Conservation (phyloP, 1,140 invertebrate species). For the Plectrocnemia conspersa region DNA sequence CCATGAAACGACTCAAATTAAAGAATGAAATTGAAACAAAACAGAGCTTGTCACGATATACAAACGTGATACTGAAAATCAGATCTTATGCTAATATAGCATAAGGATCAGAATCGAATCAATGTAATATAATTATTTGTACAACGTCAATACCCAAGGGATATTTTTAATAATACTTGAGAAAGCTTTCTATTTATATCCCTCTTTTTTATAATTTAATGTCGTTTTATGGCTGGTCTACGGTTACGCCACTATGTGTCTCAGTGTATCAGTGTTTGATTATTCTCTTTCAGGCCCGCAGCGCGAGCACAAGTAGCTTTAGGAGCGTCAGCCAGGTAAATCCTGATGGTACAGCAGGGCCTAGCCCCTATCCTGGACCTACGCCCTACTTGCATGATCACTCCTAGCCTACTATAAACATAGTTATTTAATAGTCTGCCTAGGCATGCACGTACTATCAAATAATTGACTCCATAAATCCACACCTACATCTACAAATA, state of each 20-base stretch:
- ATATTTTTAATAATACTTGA: too few relatives aligned
- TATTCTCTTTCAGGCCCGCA: conserved; percentile 69
- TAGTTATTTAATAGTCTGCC: conserved; percentile 2
- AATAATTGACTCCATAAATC: neutral
- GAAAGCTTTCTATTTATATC: too few relatives aligned
- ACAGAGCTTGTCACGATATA: too few relatives aligned
- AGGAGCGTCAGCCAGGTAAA: conserved; percentile 79
- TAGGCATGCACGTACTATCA: conserved; percentile 4
- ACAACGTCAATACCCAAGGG: too few relatives aligned
- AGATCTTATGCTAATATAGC: too few relatives aligned
- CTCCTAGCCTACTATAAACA: neutral
- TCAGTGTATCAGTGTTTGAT: conserved; percentile 52
- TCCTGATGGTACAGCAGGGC: conserved; percentile 28
- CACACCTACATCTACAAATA: neutral
- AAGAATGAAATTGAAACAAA: too few relatives aligned
- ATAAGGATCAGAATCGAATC: too few relatives aligned
- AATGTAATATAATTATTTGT: too few relatives aligned
- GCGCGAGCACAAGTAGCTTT: conserved; percentile 81
- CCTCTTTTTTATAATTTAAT: too few relatives aligned
- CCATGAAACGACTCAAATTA: conserved; percentile 22
- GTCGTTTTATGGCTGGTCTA: conserved; percentile 16
- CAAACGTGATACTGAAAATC: too few relatives aligned
- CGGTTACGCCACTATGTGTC: conserved; percentile 42
- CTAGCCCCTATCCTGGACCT: conserved; percentile 13
- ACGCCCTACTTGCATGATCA: conserved; percentile 11